These are phyloP conservation scores for Macroteleia sp. DNA, from an alignment of 2,888 invertebrate species.

Conservation along the genomic window DNA sequence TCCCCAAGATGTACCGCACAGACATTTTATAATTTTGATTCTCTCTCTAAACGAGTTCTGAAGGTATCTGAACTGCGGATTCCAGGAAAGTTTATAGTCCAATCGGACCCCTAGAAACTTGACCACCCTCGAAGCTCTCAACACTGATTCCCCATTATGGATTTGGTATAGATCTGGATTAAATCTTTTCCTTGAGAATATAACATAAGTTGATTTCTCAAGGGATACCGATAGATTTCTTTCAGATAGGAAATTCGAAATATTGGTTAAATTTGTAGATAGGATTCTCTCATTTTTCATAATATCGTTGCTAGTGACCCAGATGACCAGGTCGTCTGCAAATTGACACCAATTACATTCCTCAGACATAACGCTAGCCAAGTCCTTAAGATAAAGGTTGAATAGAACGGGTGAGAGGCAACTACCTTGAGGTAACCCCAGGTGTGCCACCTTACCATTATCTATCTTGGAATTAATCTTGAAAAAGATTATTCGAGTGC, in stretches of 20 bases:
- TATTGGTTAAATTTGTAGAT: background rate
- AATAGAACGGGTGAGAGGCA: background rate
- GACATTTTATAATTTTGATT: slow-evolving; percentile 2
- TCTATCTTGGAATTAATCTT: too few species aligned
- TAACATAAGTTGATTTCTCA: background rate
- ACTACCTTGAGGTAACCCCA: slow-evolving; percentile 14
- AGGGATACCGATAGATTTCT: background rate
- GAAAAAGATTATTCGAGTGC: too few species aligned
- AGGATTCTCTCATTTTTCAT: background rate
- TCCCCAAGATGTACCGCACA: background rate
- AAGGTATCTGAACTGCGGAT: background rate
- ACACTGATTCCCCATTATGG: too few species aligned
- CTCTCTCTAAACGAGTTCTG: background rate
- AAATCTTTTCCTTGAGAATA: background rate
- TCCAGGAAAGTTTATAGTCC: slow-evolving; percentile 8
- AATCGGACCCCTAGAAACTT: slow-evolving; percentile 8
- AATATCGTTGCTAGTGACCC: background rate
- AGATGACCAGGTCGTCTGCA: slow-evolving; percentile 7
- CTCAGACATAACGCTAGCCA: background rate
- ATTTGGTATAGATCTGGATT: background rate
- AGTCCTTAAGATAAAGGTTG: background rate
- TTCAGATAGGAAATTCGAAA: background rate
- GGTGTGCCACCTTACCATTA: background rate
- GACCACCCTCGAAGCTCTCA: background rate
- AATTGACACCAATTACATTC: slow-evolving; percentile 1